Base-by-base conservation (phyloP, 2,797 vertebrate genomes). In the Crocidura indochinensis region DNA sequence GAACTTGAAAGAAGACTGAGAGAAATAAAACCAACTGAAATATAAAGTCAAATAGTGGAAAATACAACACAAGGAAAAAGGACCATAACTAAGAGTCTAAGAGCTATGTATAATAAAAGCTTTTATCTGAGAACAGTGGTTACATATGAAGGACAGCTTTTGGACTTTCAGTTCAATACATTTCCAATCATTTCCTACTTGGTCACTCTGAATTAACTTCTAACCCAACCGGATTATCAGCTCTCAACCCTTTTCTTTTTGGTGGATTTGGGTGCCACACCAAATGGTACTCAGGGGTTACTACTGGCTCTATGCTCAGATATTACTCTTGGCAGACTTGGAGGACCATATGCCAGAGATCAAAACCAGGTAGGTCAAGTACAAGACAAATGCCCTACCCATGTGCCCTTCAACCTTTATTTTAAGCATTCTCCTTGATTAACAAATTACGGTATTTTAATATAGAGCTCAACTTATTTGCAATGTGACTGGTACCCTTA, bases 401-500 rank as follows among this genome's bases (percentile, higher is more conserved):
- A 38, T 38, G 38, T 38, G 38, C 38, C 38, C 2, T 38, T 38
- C 38, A 38, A 38, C 5, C 38, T 38, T 38, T 38, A 38, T 38
- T 38, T 38, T 78, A 72, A 78, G 65, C 38, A 19, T 53, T 8
- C 5, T 82, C 60, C 8, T 79, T 38, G 10, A 51, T 49, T 69
- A 85, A 15, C 8, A 73, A 94, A 91, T 77, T 72, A 74, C 64
- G 51, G 60, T 68, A 68, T 90, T 77, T 46, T 83, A 64, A 56
- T 68, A 77, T 1, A 68, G 31, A 71, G 6, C 79, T 29, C n/a
- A 15, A 75, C 29, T 85, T 80, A 44, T 19, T 10, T 74, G n/a
- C 75, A 79, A 90, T 84, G 51, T 90, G 86, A 94, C 80, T 84
- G 26, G 77, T 81, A 46, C 68, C 38, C 74, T 60, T 44, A n/a